Evolutionary conservation across 2,113 vertebrate species (phyloP).

Genomic region (Proteles cristata): DNA sequence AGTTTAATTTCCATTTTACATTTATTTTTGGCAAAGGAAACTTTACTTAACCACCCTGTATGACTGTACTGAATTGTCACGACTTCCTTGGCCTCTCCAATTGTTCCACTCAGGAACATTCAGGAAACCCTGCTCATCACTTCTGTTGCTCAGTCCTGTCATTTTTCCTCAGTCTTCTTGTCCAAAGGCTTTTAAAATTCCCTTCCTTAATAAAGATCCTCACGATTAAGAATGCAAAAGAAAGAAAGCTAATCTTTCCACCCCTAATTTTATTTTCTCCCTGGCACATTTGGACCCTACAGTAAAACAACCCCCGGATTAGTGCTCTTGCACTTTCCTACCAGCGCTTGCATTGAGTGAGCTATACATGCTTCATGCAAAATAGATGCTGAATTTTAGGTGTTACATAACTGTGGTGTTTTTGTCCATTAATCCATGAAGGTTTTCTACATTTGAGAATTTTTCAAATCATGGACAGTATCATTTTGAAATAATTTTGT

Average conservation of each 20-base stretch:
- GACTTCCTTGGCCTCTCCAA: not conserved
- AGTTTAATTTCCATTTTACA: slow-evolving; percentile 55
- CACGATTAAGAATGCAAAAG: slow-evolving; percentile 60
- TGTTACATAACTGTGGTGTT: slow-evolving; percentile 10
- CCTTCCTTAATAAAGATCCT: slow-evolving; percentile 51
- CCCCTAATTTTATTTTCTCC: not conserved
- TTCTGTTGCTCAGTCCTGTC: not conserved
- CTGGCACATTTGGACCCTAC: slow-evolving; percentile 22
- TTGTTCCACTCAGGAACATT: not conserved
- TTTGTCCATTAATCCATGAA: slow-evolving; percentile 57
- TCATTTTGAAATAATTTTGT: slow-evolving; percentile 61
- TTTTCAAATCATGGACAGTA: slow-evolving; percentile 51
- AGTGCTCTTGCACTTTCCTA: slow-evolving; percentile 14
- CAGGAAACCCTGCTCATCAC: not conserved
- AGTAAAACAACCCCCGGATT: slow-evolving; percentile 45
- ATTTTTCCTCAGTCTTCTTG: slow-evolving; percentile 23
- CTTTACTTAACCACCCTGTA: not conserved
- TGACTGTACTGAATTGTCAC: not conserved
- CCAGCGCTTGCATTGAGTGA: slow-evolving; percentile 47
- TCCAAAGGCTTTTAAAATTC: slow-evolving; percentile 54
- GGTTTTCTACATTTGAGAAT: slow-evolving; percentile 37
- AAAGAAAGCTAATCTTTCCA: slow-evolving; percentile 55
- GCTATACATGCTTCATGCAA: slow-evolving; percentile 50
- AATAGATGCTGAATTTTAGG: slow-evolving; percentile 32
- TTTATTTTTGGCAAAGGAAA: slow-evolving; percentile 44